phyloP scores from a whole-genome alignment of 2,113 vertebrate genomes.

The Callocephalon fimbriatum region DNA sequence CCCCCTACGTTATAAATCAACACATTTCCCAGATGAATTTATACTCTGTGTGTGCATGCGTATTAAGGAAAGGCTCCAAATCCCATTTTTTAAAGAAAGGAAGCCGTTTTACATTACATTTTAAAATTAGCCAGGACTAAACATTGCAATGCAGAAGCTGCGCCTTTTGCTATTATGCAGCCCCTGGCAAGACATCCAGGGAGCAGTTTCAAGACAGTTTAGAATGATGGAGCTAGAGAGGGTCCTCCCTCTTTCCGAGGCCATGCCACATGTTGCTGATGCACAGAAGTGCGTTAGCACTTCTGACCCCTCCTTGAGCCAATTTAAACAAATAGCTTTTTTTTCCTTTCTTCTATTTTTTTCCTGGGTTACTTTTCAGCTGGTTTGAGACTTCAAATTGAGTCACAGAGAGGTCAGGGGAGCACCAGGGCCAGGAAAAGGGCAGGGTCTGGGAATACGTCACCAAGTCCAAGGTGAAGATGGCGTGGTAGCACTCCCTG shows the following conservation, averaged over 20 bases:
- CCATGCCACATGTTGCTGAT: background rate
- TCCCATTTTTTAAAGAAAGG: background rate
- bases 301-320: background rate
- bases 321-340: background rate
- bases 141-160: background rate
- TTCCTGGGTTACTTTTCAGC: background rate
- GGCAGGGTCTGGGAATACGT: background rate
- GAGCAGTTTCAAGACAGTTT: background rate
- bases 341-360: background rate
- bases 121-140: background rate
- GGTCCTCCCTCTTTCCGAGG: background rate
- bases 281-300: background rate
- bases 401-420: background rate
- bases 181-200: background rate
- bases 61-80: background rate
- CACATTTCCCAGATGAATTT: slow-evolving; percentile 6
- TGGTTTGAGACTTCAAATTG: slow-evolving; percentile 1
- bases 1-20: background rate
- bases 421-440: background rate
- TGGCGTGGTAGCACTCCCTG: rapidly evolving
- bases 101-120: background rate
- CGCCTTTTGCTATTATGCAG: background rate
- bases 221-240: background rate
- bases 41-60: rapidly evolving
- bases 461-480: slow-evolving; percentile 21